Percentiles rank a stretch among this genome's conserved stretches.
Conservation (phyloP, 2,797 vertebrate species). For the Clangula hyemalis region DNA sequence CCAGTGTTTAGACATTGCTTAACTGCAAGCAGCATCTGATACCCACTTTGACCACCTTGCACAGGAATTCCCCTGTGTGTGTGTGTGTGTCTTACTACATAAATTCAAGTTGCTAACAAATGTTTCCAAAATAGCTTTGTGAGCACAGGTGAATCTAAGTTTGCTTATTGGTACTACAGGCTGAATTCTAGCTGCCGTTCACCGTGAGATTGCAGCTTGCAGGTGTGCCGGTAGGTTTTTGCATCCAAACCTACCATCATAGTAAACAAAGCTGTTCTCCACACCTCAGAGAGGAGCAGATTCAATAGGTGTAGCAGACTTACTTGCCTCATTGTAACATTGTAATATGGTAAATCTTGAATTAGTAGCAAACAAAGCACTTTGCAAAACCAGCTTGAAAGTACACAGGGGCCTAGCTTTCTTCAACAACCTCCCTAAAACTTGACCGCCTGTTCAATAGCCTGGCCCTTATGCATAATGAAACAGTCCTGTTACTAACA, state of each 20-base stretch:
- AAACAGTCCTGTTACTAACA: background rate
- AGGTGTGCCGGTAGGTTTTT: background rate
- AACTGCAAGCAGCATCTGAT: background rate
- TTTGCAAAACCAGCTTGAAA: background rate
- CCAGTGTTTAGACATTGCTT: background rate
- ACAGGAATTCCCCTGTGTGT: background rate
- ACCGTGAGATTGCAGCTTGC: background rate
- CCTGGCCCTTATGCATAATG: background rate
- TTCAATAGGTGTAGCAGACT: background rate
- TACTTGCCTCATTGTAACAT: background rate
- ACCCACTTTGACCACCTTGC: background rate
- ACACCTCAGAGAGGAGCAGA: background rate
- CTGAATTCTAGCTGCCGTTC: background rate
- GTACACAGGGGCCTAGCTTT: background rate
- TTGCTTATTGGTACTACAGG: background rate
- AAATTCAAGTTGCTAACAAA: background rate
- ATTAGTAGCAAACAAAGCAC: background rate
- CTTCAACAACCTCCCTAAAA: background rate
- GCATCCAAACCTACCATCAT: rapidly evolving
- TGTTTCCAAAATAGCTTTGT: background rate
- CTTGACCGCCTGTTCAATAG: background rate
- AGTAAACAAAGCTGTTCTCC: background rate
- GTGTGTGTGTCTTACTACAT: rapidly evolving
- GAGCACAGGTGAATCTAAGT: background rate
- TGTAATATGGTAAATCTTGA: background rate